Evolutionary conservation across 2,888 invertebrate species (phyloP).

Genomic region (Drosophila vallismaia): DNA sequence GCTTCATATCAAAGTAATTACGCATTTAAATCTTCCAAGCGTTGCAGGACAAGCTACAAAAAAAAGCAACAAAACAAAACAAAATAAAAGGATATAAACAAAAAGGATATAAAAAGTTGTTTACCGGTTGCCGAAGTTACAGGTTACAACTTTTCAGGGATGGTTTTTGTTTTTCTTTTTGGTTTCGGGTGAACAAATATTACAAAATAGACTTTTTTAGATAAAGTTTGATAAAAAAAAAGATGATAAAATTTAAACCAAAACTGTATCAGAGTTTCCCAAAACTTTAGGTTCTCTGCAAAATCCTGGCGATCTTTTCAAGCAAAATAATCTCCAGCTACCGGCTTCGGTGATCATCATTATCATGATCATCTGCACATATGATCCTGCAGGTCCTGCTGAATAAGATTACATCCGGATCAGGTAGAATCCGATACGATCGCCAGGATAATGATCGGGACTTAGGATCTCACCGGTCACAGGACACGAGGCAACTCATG

Average conservation of each 20-base stretch:
- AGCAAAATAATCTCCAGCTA: background rate
- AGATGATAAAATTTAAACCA: too few relatives aligned
- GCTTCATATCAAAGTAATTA: constrained; percentile 78
- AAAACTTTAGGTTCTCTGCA: background rate
- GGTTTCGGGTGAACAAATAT: too few relatives aligned
- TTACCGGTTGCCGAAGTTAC: constrained; percentile 56
- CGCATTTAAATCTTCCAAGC: constrained; percentile 77
- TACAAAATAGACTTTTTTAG: too few relatives aligned
- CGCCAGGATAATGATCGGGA: constrained; percentile 8
- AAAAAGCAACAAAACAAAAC: background rate
- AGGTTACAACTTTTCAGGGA: background rate
- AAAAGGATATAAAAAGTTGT: constrained; percentile 43
- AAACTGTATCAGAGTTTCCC: background rate
- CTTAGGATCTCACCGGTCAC: background rate
- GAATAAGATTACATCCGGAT: constrained; percentile 10
- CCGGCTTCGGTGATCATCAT: background rate
- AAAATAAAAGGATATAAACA: constrained; percentile 52
- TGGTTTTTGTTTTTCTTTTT: too few relatives aligned
- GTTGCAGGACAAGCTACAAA: constrained; percentile 54
- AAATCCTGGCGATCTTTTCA: background rate
- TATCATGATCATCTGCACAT: background rate
- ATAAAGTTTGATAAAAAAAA: too few relatives aligned
- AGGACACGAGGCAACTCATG: too few relatives aligned
- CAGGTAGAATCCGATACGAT: constrained; percentile 19
- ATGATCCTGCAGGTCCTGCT: background rate